These are phyloP conservation scores for Amiota minor DNA, from an alignment of 2,888 invertebrate genomes.

Conservation along the genomic window DNA sequence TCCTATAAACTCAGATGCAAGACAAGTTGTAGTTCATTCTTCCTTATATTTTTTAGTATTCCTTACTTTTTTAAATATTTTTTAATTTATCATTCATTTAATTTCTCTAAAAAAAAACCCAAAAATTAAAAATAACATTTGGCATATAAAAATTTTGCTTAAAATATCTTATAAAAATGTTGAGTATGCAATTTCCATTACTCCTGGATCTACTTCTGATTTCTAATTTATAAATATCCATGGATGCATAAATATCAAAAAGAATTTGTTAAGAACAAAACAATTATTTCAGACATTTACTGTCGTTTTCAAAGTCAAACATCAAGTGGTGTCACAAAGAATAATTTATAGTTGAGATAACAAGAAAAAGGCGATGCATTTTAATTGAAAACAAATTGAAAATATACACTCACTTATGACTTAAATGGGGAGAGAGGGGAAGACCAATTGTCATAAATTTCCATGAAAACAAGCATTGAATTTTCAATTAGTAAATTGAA, in stretches of 20 bases:
- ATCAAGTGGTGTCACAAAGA: slow-evolving; percentile 4
- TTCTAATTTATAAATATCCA: not conserved
- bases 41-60: too few relatives aligned
- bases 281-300: not conserved
- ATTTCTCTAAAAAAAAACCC: too few relatives aligned
- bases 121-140: not conserved
- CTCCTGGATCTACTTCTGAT: too few relatives aligned
- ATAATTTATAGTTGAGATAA: slow-evolving; percentile 9
- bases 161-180: too few relatives aligned
- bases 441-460: too few relatives aligned
- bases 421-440: too few relatives aligned
- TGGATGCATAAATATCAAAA: not conserved
- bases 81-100: too few relatives aligned
- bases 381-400: slow-evolving; percentile 17
- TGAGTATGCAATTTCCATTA: too few relatives aligned
- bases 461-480: not conserved
- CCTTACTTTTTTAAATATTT: too few relatives aligned
- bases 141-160: not conserved
- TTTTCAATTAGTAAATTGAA: slow-evolving; percentile 7
- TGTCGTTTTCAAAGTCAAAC: not conserved
- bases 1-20: too few relatives aligned
- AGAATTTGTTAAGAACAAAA: not conserved
- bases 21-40: too few relatives aligned
- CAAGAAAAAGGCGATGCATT: slow-evolving; percentile 8
- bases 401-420: not conserved